Percentiles rank a stretch among this genome's conserved stretches.
Conservation (phyloP, 2,888 invertebrate species). For the Aphidius colemani region DNA sequence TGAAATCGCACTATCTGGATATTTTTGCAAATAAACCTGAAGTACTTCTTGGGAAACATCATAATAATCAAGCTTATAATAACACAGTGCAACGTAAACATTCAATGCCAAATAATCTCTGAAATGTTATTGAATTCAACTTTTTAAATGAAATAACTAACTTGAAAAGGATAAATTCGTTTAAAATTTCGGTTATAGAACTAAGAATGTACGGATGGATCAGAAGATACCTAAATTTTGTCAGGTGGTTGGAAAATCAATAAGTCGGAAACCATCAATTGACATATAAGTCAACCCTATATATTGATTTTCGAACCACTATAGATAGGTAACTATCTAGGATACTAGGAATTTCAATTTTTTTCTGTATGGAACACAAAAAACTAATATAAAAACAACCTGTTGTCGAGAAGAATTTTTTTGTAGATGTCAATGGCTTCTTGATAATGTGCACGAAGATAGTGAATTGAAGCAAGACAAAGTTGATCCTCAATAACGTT, state of each 20-base stretch:
- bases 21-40: slow-evolving; percentile 87
- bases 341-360: no score
- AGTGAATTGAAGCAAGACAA: slow-evolving; percentile 94
- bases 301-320: not conserved
- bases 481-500: slow-evolving; percentile 94
- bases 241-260: slow-evolving; percentile 18
- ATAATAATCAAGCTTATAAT: slow-evolving; percentile 97
- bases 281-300: no score
- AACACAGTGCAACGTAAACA: slow-evolving; percentile 96
- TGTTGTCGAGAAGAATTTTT: slow-evolving; percentile 85
- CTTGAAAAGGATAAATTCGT: slow-evolving; percentile 35
- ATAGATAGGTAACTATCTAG: not conserved
- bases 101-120: slow-evolving; percentile 92
- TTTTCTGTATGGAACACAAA: no score
- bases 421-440: slow-evolving; percentile 99
- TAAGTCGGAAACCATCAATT: not conserved
- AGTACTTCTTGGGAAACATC: slow-evolving; percentile 98
- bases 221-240: slow-evolving; percentile 24
- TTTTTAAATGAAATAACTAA: slow-evolving; percentile 21
- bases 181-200: slow-evolving; percentile 36
- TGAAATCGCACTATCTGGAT: slow-evolving; percentile 92
- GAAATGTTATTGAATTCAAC: slow-evolving; percentile 44
- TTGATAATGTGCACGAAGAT: slow-evolving; percentile 93
- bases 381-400: slow-evolving; percentile 63
- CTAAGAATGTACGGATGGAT: not conserved